A percentile compares a stretch with the other conserved stretches of the same genome.
These are phyloP conservation scores for Eriocheir sinensis DNA, from an alignment of 1,140 invertebrate genomes.

Conservation along the genomic window DNA sequence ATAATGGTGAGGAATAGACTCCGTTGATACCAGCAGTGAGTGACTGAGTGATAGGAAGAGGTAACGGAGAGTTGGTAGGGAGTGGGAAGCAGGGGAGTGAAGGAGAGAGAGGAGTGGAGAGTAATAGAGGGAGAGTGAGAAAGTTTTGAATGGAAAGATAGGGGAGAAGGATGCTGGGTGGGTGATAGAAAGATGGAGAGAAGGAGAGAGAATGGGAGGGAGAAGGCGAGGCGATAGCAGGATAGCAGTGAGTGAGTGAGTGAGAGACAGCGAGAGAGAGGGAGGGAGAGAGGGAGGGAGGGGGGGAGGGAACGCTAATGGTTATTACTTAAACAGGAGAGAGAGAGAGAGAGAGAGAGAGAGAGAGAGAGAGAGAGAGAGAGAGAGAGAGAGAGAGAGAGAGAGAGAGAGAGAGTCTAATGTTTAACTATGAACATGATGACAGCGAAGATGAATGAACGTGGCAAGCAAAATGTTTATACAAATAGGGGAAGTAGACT, in stretches of 20 bases:
- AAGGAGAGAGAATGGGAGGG: conserved; percentile 23
- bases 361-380: conserved; percentile 20
- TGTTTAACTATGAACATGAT: too few species aligned
- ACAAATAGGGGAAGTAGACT: too few species aligned
- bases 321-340: background rate
- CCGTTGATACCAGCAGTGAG: background rate
- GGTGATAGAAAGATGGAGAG: background rate
- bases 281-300: background rate
- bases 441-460: too few species aligned
- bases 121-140: background rate
- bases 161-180: background rate
- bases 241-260: background rate
- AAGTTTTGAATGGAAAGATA: background rate
- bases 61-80: too few species aligned
- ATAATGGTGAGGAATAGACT: background rate
- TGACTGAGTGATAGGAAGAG: background rate
- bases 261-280: conserved; percentile 37
- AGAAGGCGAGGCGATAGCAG: conserved; percentile 15
- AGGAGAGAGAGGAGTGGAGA: background rate
- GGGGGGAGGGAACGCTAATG: background rate
- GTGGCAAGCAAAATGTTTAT: too few species aligned
- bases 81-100: background rate
- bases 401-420: background rate
- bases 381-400: background rate
- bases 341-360: conserved; percentile 19